Base-by-base conservation (phyloP, 2,113 vertebrate genomes). In the Mastomys coucha region DNA sequence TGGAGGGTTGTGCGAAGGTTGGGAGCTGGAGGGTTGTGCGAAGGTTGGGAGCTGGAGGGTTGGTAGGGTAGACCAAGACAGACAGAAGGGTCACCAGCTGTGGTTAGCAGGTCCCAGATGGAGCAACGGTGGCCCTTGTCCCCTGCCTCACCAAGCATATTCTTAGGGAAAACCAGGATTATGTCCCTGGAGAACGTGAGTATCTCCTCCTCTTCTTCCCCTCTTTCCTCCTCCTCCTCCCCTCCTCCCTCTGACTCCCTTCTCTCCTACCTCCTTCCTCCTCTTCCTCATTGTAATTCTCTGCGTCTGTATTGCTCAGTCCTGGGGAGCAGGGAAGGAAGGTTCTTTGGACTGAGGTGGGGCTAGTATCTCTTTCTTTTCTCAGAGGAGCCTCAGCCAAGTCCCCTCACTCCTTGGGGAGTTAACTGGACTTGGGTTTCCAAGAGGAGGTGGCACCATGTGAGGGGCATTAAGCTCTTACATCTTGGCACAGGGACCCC, bases 151-250 rank as follows among this genome's bases (percentile, higher is more conserved):
- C 98, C 97, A 99, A 99, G 97, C 99, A 99, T 70, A 99, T 99
- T 96, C 99, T 99, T 93, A 99, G 99, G 90, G 99, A 99, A 98
- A 99, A 99, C 98, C 99, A 99, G 36, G 99, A 99, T 97, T 99
- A 99, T 56, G 98, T 99, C 75, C 99, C 99, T 49, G 99, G 99
- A 98, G 99, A 99, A 97, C 99, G 99, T 99, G 97, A 99, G 99
- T 99, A 42, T 16, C 42, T 13, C 36, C 12, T 73, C 3, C 70
- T 39, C 69, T 12, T 70, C 69, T 33, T 69, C 65, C 12, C 5
- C 31, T 4, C 16, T 19, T 8, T 31, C 63, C 11, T 4, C 9
- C 10, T 12, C 26, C 26, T 31, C 65, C 60, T 5, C 10, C 31
- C 31, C 11, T 31, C 26, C 11, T 7, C 26, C 36, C 10, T 17